Evolutionary conservation across 2,797 vertebrate genomes (phyloP), one percentile per base, ranked within the genome.

Genomic region (Tamandua tetradactyla): DNA sequence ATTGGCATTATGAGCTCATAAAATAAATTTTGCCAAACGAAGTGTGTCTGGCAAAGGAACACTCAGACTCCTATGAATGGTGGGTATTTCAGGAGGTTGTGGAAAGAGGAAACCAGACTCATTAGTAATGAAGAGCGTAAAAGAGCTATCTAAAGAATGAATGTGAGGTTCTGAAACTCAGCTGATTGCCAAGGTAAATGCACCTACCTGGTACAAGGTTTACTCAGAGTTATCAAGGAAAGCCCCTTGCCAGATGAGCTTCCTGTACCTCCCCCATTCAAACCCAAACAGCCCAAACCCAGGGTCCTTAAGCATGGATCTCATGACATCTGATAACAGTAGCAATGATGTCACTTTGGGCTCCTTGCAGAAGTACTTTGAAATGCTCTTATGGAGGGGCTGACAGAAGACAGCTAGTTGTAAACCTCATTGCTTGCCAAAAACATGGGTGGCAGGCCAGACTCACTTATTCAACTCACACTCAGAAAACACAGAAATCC

Each of bases 401-500:
- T 68, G 15, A 57, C 64, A 81, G 66, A 82, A 71, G 74, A 68
- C n/a, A 40, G 76, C 68, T 1, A 35, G 30, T 30, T 82, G n/a
- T 90, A 93, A 88, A 81, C 40, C 49, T 66, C 76, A 81, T 37
- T 20, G 17, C 17, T 76, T 94, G 94, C 89, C 96, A 96, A 75
- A 92, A 72, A 35, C 0, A 3, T 85, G 92, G 93, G 96, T 94
- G 93, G 96, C 20, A 76, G 64, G 30, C 83, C 87, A 90, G 93
- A 22, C 84, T 75, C 17, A 3, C 30, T 81, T 57, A 47, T 74
- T 97, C 94, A 90, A 6, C 42, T 85, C 81, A 93, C 95, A 95
- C 96, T 96, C 94, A 89, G 64, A 87, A 84, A 81, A 64, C 69
- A 88, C 61, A 87, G 86, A 87, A 93, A 93, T 42, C 80, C 57